Evolutionary conservation across 2,888 invertebrate species (phyloP), one percentile per base, ranked within the genome.

Genomic region (Rhagium mordax): DNA sequence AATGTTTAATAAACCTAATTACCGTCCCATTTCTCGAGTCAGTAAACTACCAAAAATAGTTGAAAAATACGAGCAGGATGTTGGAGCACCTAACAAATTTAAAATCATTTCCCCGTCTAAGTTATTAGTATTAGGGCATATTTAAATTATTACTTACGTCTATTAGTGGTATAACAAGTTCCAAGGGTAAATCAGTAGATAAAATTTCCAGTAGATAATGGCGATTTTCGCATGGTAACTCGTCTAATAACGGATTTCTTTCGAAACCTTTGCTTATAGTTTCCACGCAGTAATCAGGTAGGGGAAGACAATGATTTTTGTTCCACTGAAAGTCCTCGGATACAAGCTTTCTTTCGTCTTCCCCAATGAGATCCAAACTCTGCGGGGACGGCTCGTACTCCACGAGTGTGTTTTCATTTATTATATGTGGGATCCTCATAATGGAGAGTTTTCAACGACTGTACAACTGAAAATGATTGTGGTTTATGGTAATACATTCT

Each of bases 171-270:
- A 92, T 90, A 49, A 90, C 89, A 71, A 89, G 85, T 72, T 90
- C 90, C 48, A 93, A 86, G 1, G 91, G 91, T 70, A 93, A 89
- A 83, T 91, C 88, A 1, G 89, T 88, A 1, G 92, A 90, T 76
- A 91, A 88, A 70, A 91, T 86, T 86, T 93, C 93, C 85, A 93
- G 88, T 1, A 93, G 86, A 69, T 89, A 87, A 78, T 91, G 89
- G 33, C 89, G 85, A 81, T 93, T 92, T 74, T 89, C 89, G 78
- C 90, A 90, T 10, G 92, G 89, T 41, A 93, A 86, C 69, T 85
- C 87, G 13, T 90, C 83, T 0, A 92, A 85, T n/a, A 92, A 87
- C 59, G 91, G 91, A 66, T 89, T 83, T 69, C 87, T 86, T 61
- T 89, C 85, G 78, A 91, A 91, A 79, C 89, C 87, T 75, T 88